phyloP scores from a whole-genome alignment of 2,888 invertebrate species.

The Pherbina coryleti region DNA sequence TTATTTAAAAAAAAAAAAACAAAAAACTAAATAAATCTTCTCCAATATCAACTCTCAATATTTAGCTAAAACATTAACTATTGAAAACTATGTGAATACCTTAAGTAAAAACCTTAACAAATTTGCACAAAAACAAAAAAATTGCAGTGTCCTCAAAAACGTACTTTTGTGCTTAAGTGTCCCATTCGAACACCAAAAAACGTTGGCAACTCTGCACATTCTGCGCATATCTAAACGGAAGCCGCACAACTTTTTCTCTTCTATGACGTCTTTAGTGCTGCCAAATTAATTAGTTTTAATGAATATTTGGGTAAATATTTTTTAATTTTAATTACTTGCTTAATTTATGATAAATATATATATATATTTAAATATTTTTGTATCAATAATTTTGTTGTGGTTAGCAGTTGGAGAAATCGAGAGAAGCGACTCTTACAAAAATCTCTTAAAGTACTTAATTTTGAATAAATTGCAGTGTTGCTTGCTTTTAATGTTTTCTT shows the following conservation, averaged over 20 bases:
- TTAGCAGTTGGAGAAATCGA: not conserved
- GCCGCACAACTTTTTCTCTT: not conserved
- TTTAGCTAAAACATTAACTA: not conserved
- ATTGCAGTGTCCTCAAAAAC: conserved; percentile 37
- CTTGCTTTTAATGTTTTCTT: too few relatives aligned
- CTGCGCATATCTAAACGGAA: not conserved
- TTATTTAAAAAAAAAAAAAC: conserved; percentile 45
- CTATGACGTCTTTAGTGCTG: conserved; percentile 1
- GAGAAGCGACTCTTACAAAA: too few relatives aligned
- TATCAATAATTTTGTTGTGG: not conserved
- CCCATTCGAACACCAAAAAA: not conserved
- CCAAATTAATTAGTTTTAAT: conserved; percentile 62
- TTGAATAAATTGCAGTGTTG: not conserved
- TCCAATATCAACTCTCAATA: not conserved
- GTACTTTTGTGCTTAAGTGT: not conserved
- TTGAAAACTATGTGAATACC: not conserved
- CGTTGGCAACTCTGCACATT: conserved; percentile 21
- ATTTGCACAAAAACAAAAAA: not conserved
- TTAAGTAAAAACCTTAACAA: not conserved
- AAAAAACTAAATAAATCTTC: conserved; percentile 31
- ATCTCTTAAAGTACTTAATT: not conserved
- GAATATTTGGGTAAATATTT: conserved; percentile 69
- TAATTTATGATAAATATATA: not conserved
- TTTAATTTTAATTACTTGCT: not conserved
- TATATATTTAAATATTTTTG: not conserved